These are phyloP conservation scores for Hirudinaria manillensis DNA, from an alignment of 2,888 invertebrate species.

Conservation along the genomic window DNA sequence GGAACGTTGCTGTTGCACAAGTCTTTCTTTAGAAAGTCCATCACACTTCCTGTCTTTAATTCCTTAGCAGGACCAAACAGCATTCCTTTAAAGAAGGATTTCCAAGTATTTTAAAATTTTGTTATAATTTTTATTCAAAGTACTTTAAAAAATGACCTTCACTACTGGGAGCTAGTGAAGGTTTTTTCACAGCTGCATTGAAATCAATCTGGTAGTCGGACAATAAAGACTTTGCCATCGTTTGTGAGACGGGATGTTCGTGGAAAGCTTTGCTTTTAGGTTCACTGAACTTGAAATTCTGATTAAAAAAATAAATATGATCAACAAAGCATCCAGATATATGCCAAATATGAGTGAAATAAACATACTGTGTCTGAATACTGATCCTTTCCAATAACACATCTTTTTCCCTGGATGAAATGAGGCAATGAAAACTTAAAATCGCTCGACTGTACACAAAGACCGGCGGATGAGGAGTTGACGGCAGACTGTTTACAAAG, in stretches of 20 bases:
- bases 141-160: neutral
- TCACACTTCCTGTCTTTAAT: constrained; percentile 13
- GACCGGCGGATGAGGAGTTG: no score
- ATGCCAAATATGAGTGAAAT: no score
- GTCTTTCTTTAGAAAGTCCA: constrained; percentile 15
- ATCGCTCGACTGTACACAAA: no score
- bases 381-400: no score
- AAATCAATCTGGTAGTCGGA: neutral
- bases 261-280: neutral
- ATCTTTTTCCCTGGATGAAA: no score
- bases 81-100: no score
- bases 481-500: no score
- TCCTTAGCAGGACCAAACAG: neutral
- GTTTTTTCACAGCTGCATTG: neutral
- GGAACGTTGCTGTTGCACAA: neutral
- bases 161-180: neutral
- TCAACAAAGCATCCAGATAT: no score
- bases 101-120: neutral
- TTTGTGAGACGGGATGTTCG: neutral
- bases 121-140: neutral
- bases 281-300: constrained; percentile 9
- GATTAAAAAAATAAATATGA: neutral
- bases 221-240: neutral
- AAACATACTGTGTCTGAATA: no score
- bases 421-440: no score